Percentiles rank a stretch among this genome's conserved stretches.
Conservation (phyloP, 2,797 vertebrate genomes). For the Catamblyrhynchus diadema region DNA sequence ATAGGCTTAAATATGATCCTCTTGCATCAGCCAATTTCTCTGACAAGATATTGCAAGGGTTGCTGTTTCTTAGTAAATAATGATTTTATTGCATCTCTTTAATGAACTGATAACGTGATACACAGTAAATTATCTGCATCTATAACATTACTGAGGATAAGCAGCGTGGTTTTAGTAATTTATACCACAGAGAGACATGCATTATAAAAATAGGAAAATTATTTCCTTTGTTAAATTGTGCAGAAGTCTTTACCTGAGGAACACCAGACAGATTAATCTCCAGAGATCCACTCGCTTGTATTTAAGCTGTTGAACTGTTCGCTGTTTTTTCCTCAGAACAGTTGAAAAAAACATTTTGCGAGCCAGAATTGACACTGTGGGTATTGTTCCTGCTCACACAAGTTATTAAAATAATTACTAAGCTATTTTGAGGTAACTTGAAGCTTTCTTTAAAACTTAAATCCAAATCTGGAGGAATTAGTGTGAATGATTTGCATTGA, state of each 20-base stretch:
- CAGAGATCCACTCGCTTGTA: constrained; percentile 51
- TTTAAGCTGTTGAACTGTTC: constrained; percentile 59
- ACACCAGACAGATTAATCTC: constrained; percentile 58
- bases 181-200: constrained; percentile 75
- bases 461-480: constrained; percentile 39
- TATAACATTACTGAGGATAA: constrained; percentile 83
- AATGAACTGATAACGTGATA: constrained; percentile 74
- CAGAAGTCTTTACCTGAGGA: constrained; percentile 61
- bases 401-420: constrained; percentile 64
- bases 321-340: constrained; percentile 52
- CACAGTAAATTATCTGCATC: constrained; percentile 85
- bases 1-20: constrained; percentile 39
- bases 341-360: constrained; percentile 58
- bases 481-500: not conserved
- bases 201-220: constrained; percentile 66
- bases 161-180: constrained; percentile 85
- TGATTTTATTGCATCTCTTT: constrained; percentile 49
- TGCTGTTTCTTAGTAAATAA: constrained; percentile 57
- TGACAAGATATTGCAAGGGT: constrained; percentile 39
- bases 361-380: constrained; percentile 59
- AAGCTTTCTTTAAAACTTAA: constrained; percentile 69
- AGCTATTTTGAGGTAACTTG: constrained; percentile 66
- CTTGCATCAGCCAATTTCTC: constrained; percentile 44
- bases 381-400: constrained; percentile 65
- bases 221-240: constrained; percentile 65